Evolutionary conservation across 2,113 vertebrate genomes (phyloP).

Genomic region (Sceloporus undulatus): DNA sequence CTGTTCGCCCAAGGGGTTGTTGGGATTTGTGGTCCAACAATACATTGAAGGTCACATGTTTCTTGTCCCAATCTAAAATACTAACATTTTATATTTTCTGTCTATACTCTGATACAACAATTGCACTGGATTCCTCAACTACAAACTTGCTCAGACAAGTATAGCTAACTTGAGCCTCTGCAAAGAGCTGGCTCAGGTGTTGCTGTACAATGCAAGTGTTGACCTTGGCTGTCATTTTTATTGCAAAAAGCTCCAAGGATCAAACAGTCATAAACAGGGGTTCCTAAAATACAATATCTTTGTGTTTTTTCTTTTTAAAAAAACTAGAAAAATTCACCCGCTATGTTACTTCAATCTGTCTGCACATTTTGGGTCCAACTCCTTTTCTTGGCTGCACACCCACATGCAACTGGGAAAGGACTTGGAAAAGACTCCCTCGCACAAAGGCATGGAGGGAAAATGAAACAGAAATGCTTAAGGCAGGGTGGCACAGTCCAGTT

Average conservation of each 20-base stretch:
- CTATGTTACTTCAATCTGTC: background rate
- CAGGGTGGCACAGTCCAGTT: background rate
- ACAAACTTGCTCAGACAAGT: background rate
- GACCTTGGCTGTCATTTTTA: background rate
- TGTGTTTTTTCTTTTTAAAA: background rate
- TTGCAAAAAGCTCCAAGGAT: background rate
- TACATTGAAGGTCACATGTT: background rate
- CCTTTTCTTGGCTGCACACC: background rate
- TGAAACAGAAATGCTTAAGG: background rate
- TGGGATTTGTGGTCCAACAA: background rate
- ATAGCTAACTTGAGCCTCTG: fast-evolving
- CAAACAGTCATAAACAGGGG: background rate
- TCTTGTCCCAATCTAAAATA: background rate
- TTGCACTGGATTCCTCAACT: background rate
- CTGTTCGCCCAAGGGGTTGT: background rate
- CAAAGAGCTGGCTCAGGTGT: background rate
- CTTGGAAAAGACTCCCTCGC: background rate
- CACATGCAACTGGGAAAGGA: background rate
- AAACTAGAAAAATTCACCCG: background rate
- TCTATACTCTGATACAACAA: background rate
- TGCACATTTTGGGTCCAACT: background rate
- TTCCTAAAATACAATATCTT: background rate
- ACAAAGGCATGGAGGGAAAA: background rate
- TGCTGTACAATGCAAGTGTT: background rate
- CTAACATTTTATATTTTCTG: background rate